These are phyloP conservation scores for Condylura cristata DNA, from an alignment of 2,113 vertebrate species.

Conservation along the genomic window DNA sequence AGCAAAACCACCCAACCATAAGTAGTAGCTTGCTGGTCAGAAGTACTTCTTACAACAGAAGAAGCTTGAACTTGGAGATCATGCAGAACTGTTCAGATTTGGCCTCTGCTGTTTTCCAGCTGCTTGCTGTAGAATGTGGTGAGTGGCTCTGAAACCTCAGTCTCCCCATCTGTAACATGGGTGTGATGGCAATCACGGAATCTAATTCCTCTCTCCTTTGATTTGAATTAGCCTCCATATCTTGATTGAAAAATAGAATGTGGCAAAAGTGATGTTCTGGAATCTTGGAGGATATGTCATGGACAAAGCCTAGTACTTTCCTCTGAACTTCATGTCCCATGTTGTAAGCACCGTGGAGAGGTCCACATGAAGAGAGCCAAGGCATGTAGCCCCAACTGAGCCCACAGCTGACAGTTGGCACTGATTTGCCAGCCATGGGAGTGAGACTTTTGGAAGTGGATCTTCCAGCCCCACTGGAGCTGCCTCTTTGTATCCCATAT, in stretches of 20 bases:
- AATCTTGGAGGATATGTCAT: background rate
- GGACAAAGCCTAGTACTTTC: background rate
- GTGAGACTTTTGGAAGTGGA: background rate
- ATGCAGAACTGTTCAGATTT: background rate
- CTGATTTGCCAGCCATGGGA: background rate
- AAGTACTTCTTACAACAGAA: background rate
- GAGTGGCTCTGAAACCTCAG: background rate
- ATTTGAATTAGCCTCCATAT: background rate
- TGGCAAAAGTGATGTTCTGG: background rate
- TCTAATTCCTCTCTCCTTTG: background rate
- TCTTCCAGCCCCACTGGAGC: background rate
- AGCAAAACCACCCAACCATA: background rate
- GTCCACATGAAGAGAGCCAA: background rate
- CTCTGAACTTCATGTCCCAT: background rate
- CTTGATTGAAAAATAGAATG: background rate
- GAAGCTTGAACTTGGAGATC: background rate
- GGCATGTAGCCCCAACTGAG: background rate
- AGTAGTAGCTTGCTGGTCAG: background rate
- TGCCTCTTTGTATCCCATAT: rapidly evolving
- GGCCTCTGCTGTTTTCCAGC: background rate
- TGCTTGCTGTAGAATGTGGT: background rate
- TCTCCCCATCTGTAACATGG: background rate
- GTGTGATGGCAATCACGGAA: background rate
- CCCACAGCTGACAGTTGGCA: background rate
- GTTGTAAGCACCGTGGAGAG: background rate